Percentiles rank a stretch among this genome's conserved stretches.
These are phyloP conservation scores for Scaptomyza montana DNA, from an alignment of 1,140 invertebrate genomes.

Conservation along the genomic window DNA sequence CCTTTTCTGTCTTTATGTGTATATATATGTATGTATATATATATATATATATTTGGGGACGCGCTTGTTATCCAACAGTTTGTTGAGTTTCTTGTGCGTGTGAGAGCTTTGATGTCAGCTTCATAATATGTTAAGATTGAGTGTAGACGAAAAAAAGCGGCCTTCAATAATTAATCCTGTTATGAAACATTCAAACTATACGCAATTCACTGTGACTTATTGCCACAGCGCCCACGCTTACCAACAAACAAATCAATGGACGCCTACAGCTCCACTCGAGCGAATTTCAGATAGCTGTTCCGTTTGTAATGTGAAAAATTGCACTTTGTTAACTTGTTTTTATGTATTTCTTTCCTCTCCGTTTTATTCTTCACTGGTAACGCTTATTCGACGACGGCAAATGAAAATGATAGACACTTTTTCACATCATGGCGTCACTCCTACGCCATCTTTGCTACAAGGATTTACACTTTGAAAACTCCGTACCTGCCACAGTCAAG, in stretches of 20 bases:
- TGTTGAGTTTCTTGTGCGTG: constrained; percentile 23
- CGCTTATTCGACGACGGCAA: constrained; percentile 33
- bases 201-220: constrained; percentile 48
- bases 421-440: constrained; percentile 81
- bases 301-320: constrained; percentile 17
- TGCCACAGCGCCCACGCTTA: constrained; percentile 47
- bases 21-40: no score
- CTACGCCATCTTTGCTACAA: constrained; percentile 57
- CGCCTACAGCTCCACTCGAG: constrained; percentile 1
- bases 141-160: constrained; percentile 19
- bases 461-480: constrained; percentile 14
- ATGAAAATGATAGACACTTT: constrained; percentile 68
- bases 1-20: not conserved
- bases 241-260: constrained; percentile 47
- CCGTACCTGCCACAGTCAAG: constrained; percentile 57
- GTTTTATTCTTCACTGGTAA: not conserved
- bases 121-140: constrained; percentile 38
- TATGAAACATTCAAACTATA: constrained; percentile 33
- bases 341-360: not conserved
- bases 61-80: constrained; percentile 26
- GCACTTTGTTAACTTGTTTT: constrained; percentile 17
- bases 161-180: constrained; percentile 17
- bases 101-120: constrained; percentile 1
- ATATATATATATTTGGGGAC: not conserved
- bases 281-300: constrained; percentile 1